Conservation (phyloP, 2,888 invertebrate species). For the Muscina levida region DNA sequence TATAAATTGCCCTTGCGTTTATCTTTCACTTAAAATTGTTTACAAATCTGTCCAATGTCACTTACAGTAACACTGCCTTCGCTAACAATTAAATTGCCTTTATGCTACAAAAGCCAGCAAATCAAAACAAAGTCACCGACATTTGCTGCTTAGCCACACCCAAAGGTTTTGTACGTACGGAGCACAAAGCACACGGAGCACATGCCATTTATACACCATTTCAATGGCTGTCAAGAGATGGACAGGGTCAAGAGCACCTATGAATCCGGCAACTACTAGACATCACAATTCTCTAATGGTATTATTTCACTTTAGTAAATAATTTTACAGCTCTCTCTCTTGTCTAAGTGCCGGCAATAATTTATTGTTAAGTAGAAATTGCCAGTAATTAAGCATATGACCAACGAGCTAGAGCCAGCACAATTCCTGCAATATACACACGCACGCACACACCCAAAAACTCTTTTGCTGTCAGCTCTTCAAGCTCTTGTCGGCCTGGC, state of each 20-base stretch:
- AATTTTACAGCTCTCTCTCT: conserved; percentile 27
- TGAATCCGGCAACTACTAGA: neutral
- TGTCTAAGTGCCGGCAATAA: conserved; percentile 3
- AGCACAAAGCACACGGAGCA: too few species aligned
- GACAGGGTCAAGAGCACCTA: neutral
- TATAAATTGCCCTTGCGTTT: conserved; percentile 7
- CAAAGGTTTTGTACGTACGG: too few species aligned
- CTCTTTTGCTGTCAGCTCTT: neutral
- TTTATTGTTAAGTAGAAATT: neutral
- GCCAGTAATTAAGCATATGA: conserved; percentile 9
- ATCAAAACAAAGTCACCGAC: neutral
- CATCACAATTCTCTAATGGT: conserved; percentile 27
- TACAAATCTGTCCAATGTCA: conserved; percentile 13
- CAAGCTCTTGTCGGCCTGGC: conserved; percentile 19
- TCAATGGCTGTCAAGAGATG: neutral
- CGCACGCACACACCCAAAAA: neutral
- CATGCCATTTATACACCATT: conserved; percentile 4
- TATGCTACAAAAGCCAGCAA: too few species aligned
- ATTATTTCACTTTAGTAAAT: conserved; percentile 30
- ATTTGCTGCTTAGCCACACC: too few species aligned
- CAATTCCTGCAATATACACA: neutral
- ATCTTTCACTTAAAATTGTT: conserved; percentile 26
- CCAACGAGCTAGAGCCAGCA: neutral
- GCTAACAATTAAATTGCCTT: neutral
- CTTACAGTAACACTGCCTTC: neutral